Conservation (phyloP, 1,140 invertebrate species). For the Lepidotrigona ventralis region DNA sequence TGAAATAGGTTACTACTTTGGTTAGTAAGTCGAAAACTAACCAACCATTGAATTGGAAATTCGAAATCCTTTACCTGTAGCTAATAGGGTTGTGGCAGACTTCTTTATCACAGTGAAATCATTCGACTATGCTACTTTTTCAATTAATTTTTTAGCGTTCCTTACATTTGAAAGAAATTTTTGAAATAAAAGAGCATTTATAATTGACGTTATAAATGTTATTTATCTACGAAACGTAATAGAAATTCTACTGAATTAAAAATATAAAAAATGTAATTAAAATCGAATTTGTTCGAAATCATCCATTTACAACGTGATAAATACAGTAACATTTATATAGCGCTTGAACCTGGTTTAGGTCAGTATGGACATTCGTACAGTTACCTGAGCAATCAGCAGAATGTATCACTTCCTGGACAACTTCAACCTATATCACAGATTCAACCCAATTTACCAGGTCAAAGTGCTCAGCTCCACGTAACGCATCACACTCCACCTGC, state of each 20-base stretch:
- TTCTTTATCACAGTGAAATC: neutral
- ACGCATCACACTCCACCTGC: conserved; percentile 75
- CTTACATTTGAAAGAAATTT: neutral
- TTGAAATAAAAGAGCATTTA: too few species aligned
- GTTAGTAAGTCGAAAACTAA: neutral
- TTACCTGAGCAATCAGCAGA: conserved; percentile 74
- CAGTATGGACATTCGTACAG: conserved; percentile 73
- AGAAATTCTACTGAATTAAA: too few species aligned
- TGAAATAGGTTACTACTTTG: neutral
- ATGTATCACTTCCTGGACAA: conserved; percentile 73
- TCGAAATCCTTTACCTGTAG: neutral
- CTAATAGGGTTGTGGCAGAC: neutral
- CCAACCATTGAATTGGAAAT: neutral
- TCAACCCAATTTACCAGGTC: conserved; percentile 75
- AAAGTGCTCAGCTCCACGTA: conserved; percentile 77
- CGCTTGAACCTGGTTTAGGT: conserved; percentile 52
- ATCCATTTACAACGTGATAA: neutral
- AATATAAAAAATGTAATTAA: neutral
- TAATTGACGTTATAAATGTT: too few species aligned
- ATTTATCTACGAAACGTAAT: too few species aligned
- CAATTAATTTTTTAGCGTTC: neutral
- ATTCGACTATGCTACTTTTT: neutral
- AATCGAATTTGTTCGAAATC: neutral
- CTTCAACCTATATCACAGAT: conserved; percentile 70
- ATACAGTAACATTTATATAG: neutral